Evolutionary conservation across 30 jellyfish, hydroid and myxozoan genomes (phyloP).

Genomic region (Hydractinia echinata): DNA sequence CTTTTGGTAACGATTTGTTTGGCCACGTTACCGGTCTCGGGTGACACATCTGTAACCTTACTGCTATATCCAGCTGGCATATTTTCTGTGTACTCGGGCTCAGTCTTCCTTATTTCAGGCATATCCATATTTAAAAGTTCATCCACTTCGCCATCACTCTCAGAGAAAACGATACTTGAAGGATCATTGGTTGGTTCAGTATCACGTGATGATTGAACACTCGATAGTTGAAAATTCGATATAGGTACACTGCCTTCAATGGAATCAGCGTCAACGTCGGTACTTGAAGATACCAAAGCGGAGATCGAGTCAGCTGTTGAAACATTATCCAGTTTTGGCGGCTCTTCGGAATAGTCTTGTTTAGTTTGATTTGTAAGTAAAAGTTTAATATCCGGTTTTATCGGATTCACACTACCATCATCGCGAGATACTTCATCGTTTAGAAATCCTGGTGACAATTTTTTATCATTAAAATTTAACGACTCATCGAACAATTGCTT

Average conservation of each 20-base stretch:
- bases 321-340: not conserved
- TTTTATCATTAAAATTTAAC: not conserved
- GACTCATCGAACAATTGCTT: not conserved
- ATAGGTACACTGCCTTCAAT: not conserved
- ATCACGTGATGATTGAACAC: not conserved
- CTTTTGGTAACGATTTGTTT: too few species aligned
- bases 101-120: not conserved
- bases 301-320: not conserved
- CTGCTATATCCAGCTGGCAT: too few species aligned
- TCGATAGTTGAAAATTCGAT: not conserved
- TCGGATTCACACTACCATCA: too few species aligned
- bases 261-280: not conserved
- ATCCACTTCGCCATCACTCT: not conserved
- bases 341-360: not conserved
- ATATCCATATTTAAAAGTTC: not conserved
- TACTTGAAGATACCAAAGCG: not conserved
- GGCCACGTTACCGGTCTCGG: too few species aligned
- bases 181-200: conserved; percentile 10
- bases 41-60: too few species aligned
- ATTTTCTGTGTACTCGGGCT: too few species aligned
- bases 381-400: not conserved
- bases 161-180: not conserved
- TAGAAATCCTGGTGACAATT: not conserved
- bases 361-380: not conserved
- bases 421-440: too few species aligned